Evolutionary conservation across 2,797 vertebrate genomes (phyloP), one percentile per base, ranked within the genome.

Genomic region (Leptatherina wallacei): DNA sequence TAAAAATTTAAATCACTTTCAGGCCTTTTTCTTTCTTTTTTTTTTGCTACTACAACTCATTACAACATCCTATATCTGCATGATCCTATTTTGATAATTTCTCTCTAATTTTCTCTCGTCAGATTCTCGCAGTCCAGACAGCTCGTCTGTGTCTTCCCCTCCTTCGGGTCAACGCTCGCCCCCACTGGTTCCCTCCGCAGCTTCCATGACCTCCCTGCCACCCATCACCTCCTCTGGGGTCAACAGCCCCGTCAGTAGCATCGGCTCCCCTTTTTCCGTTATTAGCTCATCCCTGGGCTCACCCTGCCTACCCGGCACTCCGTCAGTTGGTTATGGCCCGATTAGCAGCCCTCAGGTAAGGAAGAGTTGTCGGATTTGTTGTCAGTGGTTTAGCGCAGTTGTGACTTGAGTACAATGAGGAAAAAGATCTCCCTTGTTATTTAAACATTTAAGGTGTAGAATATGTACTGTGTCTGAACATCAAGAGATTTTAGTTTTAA

Each of bases 241-340:
- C 88, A 95, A 95, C 91, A 96, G 94, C 73, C 95, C 94, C 24
- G 95, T 96, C 74, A 96, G 95, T 69, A 95, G 94, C 71, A 93
- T 97, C 56, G 96, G 96, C 14, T 97, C 96, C 1, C 97, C 97
- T 0, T 98, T 97, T 78, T 96, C 96, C 0, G 96, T 97, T 82
- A 97, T 98, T 93, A 97, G 96, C 90, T 97, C 96, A 40, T 97
- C 97, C 1, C 91, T 98, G 82, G 96, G 96, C 61, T 98, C 97
- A 0, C 96, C 97, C 2, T 96, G 96, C 29, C 89, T 97, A 1
- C 96, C 96, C 7, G 95, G 96, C 59, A 96, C 97, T 2, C 96
- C 96, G 0, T 96, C 96, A 4, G 94, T 97, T 38, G 95, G 96
- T 44, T 97, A 97, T 0, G 96, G 96, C 51, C 96, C 97, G n/a